Percentiles rank a stretch among this genome's conserved stretches.
phyloP scores from a whole-genome alignment of 1,140 invertebrate species.

The Cyclina sinensis region DNA sequence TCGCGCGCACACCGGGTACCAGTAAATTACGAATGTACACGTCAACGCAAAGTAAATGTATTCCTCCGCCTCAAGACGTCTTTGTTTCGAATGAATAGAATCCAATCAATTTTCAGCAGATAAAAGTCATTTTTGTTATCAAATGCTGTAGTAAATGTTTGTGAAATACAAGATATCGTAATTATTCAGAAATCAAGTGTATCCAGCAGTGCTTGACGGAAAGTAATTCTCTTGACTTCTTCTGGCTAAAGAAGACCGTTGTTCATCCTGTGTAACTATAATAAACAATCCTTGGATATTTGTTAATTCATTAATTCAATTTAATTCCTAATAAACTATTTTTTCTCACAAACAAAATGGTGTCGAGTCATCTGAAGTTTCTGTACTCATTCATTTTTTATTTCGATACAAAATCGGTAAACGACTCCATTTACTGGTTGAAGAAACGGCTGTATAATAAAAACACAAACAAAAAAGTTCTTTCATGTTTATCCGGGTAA shows the following conservation, averaged over 20 bases:
- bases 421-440: too few species aligned
- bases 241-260: not conserved
- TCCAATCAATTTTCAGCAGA: conserved; percentile 41
- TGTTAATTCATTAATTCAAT: too few species aligned
- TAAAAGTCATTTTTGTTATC: conserved; percentile 40
- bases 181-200: not conserved
- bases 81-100: conserved; percentile 24
- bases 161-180: conserved; percentile 43
- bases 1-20: conserved; percentile 33
- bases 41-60: conserved; percentile 20
- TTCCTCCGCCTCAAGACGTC: conserved; percentile 46
- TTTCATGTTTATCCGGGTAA: too few species aligned
- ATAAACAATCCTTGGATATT: too few species aligned
- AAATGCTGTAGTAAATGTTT: conserved; percentile 5
- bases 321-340: too few species aligned
- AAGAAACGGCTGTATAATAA: too few species aligned
- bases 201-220: not conserved
- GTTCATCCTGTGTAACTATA: too few species aligned
- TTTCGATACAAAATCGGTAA: too few species aligned
- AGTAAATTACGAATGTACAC: conserved; percentile 31
- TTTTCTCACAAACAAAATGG: too few species aligned
- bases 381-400: too few species aligned
- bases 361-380: too few species aligned
- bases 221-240: not conserved
- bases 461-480: too few species aligned